Evolutionary conservation across 2,113 vertebrate genomes (phyloP), one percentile per base, ranked within the genome.

Genomic region (Prunella himalayana): DNA sequence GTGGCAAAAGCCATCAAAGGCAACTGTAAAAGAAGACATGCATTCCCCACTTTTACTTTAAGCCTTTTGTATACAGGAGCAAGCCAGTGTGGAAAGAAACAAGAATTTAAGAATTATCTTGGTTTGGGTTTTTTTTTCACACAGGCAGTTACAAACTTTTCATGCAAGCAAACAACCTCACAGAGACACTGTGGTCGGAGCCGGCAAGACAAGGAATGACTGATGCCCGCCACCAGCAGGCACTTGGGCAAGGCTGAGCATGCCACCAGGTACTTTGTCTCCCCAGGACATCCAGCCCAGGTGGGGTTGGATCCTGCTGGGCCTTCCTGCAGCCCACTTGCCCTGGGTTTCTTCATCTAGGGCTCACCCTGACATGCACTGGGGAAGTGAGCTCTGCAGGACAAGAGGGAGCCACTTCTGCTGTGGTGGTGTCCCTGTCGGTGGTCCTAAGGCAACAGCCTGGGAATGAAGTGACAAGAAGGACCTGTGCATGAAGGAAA

Each of bases 241-340:
- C n/a, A 41, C 23, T 61, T 65, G 33, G 17, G 30, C 45, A 68
- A 81, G 27, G 35, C 51, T 79, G 47, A 78, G 4, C 0, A 0
- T 13, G 19, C n/a, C 37, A 25, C 16, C 1, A 1, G 50, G 22
- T 35, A 44, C 0, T 0, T 0, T 27, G 25, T 14, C 35, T 42
- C 10, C 15, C 47, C 24, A 53, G 71, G 23, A 17, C 2, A 0
- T 33, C 28, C 51, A 91, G 25, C 11, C 39, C 15, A 61, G 20
- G 31, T 6, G 7, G 31, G 10, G 15, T 4, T 86, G 50, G 39
- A 45, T 37, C 14, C 9, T 61, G 9, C 37, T 87, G 65, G 15
- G 31, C 22, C 3, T 86, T 64, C 10, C 61, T 69, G 50, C 28
- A 78, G 37, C 21, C 42, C 44, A 31, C 41, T 54, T 3, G 1